These are phyloP conservation scores for Anneissia japonica DNA, from an alignment of 35 echinoderm and acorn worm genomes.

Conservation along the genomic window DNA sequence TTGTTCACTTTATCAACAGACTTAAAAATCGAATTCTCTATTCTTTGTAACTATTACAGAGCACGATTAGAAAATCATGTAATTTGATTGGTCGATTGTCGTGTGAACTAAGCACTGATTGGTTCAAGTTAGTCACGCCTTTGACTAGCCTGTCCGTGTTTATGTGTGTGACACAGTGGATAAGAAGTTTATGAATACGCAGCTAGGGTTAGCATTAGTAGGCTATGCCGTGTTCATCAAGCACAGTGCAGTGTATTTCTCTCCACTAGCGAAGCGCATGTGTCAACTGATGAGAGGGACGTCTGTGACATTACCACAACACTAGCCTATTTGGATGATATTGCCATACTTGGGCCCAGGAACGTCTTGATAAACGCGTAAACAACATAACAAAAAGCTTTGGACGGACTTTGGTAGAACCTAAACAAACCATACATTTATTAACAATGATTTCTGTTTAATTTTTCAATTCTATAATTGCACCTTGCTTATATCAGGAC, in stretches of 20 bases:
- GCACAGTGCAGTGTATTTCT: not conserved
- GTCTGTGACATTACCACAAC: no score
- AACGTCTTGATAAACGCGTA: no score
- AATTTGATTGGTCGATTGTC: not conserved
- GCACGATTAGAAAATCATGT: not conserved
- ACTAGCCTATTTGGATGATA: no score
- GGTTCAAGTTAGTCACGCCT: not conserved
- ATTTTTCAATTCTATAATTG: no score
- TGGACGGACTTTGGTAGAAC: no score
- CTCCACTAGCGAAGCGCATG: not conserved
- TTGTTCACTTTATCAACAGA: not conserved
- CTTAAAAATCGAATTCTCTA: not conserved
- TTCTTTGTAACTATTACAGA: not conserved
- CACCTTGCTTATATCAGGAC: no score
- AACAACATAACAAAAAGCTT: no score
- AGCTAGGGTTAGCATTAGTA: not conserved
- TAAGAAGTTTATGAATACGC: not conserved
- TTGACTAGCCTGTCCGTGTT: not conserved
- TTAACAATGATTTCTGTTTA: no score
- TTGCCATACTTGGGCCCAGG: no score
- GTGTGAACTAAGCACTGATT: not conserved
- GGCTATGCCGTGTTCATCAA: not conserved
- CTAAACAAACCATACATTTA: no score
- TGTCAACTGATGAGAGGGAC: not conserved
- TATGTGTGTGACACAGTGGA: not conserved